Evolutionary conservation across 2,113 vertebrate species (phyloP), one percentile per base, ranked within the genome.

Genomic region (Okapia johnstoni): DNA sequence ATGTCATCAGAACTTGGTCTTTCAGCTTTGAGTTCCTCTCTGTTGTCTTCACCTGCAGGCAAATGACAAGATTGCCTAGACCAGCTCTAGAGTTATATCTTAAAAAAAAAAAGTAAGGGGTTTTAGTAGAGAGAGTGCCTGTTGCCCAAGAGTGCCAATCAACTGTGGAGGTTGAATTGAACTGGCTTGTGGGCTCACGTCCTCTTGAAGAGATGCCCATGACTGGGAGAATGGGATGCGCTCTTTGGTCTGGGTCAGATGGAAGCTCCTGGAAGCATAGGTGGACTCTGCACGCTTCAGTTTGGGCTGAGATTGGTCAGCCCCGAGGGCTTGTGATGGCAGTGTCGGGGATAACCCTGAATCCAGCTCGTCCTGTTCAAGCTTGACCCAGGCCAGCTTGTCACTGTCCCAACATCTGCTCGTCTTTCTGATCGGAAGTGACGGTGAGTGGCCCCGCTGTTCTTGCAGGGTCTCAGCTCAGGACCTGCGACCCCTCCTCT

Each of bases 381-480:
- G 17, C 13, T 48, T 85, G n/a, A 15, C 40, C 36, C 4, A 15
- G 28, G 28, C 77, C 76, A 55, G 40, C 90, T 43, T 40, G 19
- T 43, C 28, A 33, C 15, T 13, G 19, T 88, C 46, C 33, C 9
- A 0, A 80, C 40, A 48, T 23, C 66, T 33, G 46, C 55, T 76
- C 0, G 3, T 66, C 36, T 30, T 73, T 52, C 50, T 5, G 13
- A 58, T 19, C 36, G 55, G 33, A 87, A 66, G 66, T 79, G 76
- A 55, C 11, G 2, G 17, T 13, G 36, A 16, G 13, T 17, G 28
- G 13, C 36, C 43, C 17, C 57, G 0, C 48, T 12, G 0, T n/a
- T 30, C 33, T 36, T 36, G 7, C 0, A 17, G 36, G 1, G 0
- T 6, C 19, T 11, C 19, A 25, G 15, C 10, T 17, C 6, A 19